Conservation (phyloP, 2,797 vertebrate genomes). For the Pseudochromis fuscus region DNA sequence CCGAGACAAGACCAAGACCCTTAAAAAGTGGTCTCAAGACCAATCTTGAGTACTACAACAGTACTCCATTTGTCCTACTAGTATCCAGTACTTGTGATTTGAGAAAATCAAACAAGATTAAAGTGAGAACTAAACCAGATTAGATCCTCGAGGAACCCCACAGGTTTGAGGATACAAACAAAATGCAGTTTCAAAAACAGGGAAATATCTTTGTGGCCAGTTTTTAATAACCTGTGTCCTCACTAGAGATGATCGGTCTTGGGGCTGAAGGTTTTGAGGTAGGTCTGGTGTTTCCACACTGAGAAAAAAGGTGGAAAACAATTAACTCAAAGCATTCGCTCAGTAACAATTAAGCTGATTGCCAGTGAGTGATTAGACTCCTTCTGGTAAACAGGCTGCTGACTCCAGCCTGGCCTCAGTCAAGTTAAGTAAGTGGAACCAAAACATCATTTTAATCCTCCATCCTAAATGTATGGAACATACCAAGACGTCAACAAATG, state of each 20-base stretch:
- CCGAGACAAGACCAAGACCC: too few relatives aligned
- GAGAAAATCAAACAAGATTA: neutral
- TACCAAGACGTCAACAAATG: slow-evolving; percentile 10
- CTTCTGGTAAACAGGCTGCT: slow-evolving; percentile 24
- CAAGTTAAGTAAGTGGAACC: slow-evolving; percentile 29
- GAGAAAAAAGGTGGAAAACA: neutral
- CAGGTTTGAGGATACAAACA: too few relatives aligned
- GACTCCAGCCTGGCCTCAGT: slow-evolving; percentile 20
- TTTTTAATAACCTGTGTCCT: too few relatives aligned
- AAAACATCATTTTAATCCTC: slow-evolving; percentile 45
- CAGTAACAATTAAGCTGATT: neutral
- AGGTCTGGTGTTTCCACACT: neutral
- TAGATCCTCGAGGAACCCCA: too few relatives aligned
- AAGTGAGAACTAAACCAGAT: neutral
- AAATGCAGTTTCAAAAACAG: too few relatives aligned
- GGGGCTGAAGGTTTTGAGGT: too few relatives aligned
- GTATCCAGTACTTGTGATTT: too few relatives aligned
- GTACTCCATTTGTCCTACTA: too few relatives aligned
- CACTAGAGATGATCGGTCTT: too few relatives aligned
- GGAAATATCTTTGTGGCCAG: too few relatives aligned
- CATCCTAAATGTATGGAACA: slow-evolving; percentile 31
- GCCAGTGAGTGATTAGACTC: slow-evolving; percentile 5
- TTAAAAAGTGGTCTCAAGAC: too few relatives aligned
- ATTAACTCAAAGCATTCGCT: neutral
- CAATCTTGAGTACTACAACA: too few relatives aligned